These are phyloP conservation scores for Meliscaeva auricollis DNA, from an alignment of 2,888 invertebrate species.

Conservation along the genomic window DNA sequence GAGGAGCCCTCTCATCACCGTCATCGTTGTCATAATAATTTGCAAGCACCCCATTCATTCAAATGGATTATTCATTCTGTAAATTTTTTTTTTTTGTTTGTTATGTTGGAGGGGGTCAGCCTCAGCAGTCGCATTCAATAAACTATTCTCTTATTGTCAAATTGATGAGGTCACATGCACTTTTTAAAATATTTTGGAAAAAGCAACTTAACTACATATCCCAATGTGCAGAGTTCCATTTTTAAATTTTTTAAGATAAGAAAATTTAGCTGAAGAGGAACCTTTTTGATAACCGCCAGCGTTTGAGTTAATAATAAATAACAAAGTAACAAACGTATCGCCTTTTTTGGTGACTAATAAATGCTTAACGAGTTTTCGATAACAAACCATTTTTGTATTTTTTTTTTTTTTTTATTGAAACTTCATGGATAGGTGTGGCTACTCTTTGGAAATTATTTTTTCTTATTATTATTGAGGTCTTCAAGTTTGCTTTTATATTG, in stretches of 20 bases:
- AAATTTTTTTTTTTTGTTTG: too few species aligned
- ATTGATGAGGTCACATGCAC: slow-evolving; percentile 62
- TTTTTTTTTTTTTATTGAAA: slow-evolving; percentile 38
- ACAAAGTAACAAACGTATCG: slow-evolving; percentile 18
- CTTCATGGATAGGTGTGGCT: slow-evolving; percentile 66
- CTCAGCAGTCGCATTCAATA: slow-evolving; percentile 34
- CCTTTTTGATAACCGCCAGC: slow-evolving; percentile 39
- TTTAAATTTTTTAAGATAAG: slow-evolving; percentile 38
- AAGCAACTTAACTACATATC: not conserved
- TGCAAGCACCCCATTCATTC: slow-evolving; percentile 47
- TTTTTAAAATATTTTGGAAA: slow-evolving; percentile 5
- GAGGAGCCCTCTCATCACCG: not conserved
- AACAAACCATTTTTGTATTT: slow-evolving; percentile 45
- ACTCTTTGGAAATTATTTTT: slow-evolving; percentile 1
- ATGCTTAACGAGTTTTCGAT: slow-evolving; percentile 70
- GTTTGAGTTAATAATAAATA: slow-evolving; percentile 26
- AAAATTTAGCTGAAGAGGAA: slow-evolving; percentile 29
- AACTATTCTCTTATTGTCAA: slow-evolving; percentile 38
- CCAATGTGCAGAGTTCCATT: not conserved
- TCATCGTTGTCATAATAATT: slow-evolving; percentile 30
- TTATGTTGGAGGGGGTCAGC: slow-evolving; percentile 11
- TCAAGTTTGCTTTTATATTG: not conserved
- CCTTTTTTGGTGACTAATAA: slow-evolving; percentile 65
- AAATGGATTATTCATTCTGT: slow-evolving; percentile 41
- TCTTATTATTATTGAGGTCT: not conserved